A percentile compares a stretch with the other conserved stretches of the same genome.
These are phyloP conservation scores for Orcinus orca DNA, from an alignment of 2,113 vertebrate genomes.

Conservation along the genomic window DNA sequence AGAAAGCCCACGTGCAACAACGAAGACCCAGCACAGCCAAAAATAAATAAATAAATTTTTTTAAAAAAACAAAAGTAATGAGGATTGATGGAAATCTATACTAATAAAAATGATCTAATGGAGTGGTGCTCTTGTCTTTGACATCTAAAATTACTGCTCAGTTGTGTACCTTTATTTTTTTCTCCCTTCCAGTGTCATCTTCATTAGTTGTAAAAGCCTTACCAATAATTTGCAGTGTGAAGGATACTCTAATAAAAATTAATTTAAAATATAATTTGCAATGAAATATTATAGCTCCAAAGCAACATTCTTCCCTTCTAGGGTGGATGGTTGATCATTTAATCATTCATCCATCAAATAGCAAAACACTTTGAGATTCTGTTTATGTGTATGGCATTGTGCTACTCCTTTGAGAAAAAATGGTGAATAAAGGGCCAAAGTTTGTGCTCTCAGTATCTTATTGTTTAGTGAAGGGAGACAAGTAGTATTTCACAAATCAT, in stretches of 20 bases:
- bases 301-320: not conserved
- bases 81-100: not conserved
- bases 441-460: not conserved
- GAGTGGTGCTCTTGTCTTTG: not conserved
- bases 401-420: not conserved
- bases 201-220: not conserved
- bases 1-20: too few relatives aligned
- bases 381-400: not conserved
- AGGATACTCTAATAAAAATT: too few relatives aligned
- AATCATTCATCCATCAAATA: not conserved
- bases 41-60: too few relatives aligned
- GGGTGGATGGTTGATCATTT: not conserved
- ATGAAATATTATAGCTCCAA: not conserved
- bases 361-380: not conserved
- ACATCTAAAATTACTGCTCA: not conserved
- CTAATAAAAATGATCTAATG: not conserved
- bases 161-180: not conserved
- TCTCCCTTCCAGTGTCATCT: not conserved
- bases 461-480: not conserved
- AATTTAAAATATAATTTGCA: not conserved
- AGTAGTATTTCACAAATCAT: not conserved
- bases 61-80: not conserved
- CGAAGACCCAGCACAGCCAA: too few relatives aligned
- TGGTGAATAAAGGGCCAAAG: not conserved
- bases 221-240: not conserved